These are phyloP conservation scores for Leptodactylus fallax DNA, from an alignment of 2,797 vertebrate species.

Conservation along the genomic window DNA sequence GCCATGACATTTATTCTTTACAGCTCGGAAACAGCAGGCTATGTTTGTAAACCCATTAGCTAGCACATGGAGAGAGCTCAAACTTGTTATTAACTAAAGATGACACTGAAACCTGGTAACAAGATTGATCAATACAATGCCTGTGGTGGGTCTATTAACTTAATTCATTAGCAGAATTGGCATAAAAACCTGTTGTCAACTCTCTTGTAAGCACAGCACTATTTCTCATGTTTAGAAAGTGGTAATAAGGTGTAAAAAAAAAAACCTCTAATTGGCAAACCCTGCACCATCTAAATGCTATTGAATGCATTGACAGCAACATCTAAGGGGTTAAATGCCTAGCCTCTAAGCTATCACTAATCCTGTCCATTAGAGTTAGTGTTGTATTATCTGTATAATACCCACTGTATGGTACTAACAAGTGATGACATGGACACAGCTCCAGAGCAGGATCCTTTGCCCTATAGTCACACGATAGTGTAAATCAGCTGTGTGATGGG, in stretches of 20 bases:
- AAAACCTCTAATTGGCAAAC: neutral
- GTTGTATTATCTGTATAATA: too few species aligned
- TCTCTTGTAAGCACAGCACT: neutral
- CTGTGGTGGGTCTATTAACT: neutral
- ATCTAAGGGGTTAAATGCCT: too few species aligned
- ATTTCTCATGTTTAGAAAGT: neutral
- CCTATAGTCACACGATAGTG: too few species aligned
- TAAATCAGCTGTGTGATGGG: too few species aligned
- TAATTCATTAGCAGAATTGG: constrained; percentile 3
- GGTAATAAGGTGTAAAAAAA: neutral
- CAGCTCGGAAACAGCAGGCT: constrained; percentile 23
- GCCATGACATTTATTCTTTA: constrained; percentile 24
- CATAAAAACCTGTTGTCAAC: neutral
- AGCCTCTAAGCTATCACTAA: too few species aligned
- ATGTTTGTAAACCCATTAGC: constrained; percentile 43
- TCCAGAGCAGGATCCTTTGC: too few species aligned
- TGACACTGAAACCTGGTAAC: constrained; percentile 3
- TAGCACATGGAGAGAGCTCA: constrained; percentile 15
- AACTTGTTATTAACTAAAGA: constrained; percentile 14
- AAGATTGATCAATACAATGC: constrained; percentile 4
- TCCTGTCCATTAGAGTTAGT: too few species aligned
- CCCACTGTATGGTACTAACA: too few species aligned
- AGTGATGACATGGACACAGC: too few species aligned
- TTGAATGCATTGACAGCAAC: too few species aligned
- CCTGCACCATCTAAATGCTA: too few species aligned